A percentile compares a stretch with the other conserved stretches of the same genome.
Evolutionary conservation across 2,888 invertebrate genomes (phyloP).

Genomic region (Lymantria monacha): DNA sequence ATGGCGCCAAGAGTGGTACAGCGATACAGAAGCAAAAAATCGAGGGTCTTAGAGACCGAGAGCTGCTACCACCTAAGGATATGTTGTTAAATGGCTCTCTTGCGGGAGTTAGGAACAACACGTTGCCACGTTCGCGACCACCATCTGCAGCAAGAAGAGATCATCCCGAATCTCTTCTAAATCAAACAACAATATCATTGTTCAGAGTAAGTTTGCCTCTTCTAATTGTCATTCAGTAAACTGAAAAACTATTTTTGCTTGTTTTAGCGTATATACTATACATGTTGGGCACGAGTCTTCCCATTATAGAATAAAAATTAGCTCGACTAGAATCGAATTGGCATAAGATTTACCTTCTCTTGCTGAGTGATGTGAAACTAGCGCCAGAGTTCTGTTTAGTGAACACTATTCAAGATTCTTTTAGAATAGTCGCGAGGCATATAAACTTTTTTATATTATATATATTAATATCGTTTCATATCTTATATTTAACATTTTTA

Average conservation of each 20-base stretch:
- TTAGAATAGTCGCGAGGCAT: no score
- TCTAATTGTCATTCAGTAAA: background rate
- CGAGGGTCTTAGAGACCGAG: slow-evolving; percentile 67
- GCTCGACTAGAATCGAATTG: no score
- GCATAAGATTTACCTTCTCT: no score
- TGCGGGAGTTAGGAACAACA: slow-evolving; percentile 70
- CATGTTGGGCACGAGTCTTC: no score
- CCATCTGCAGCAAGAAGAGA: slow-evolving; percentile 54
- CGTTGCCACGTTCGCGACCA: slow-evolving; percentile 68
- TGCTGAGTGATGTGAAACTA: no score
- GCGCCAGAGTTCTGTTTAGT: no score
- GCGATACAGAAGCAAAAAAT: slow-evolving; percentile 76
- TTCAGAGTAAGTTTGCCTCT: slow-evolving; percentile 70
- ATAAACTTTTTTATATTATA: no score
- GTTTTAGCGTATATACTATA: no score
- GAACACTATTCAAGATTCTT: no score
- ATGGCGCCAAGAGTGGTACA: slow-evolving; percentile 57
- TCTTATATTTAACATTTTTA: no score
- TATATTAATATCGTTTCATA: no score
- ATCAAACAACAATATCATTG: slow-evolving; percentile 62
- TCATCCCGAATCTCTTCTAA: slow-evolving; percentile 49
- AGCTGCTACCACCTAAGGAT: slow-evolving; percentile 73
- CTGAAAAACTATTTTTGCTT: background rate
- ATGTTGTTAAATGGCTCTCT: slow-evolving; percentile 64
- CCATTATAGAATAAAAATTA: no score